phyloP scores from a whole-genome alignment of 2,888 invertebrate species.

The Apotomis turbidana region DNA sequence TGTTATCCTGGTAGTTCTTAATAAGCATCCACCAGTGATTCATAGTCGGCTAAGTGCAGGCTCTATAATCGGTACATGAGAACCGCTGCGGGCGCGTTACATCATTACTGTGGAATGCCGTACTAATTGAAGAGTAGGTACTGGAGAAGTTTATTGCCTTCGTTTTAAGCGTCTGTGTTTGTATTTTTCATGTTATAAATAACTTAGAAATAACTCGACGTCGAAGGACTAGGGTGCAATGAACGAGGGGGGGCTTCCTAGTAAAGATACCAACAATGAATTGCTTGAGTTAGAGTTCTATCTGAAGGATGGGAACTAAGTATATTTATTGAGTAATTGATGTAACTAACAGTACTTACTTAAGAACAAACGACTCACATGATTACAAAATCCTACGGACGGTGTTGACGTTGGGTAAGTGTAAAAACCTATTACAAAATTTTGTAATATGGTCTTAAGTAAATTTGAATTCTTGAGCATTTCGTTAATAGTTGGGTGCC shows the following conservation, averaged over 20 bases:
- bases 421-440: slow-evolving; percentile 31
- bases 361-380: slow-evolving; percentile 1
- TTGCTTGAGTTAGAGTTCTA: not conserved
- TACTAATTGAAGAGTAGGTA: slow-evolving; percentile 57
- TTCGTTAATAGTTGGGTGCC: not conserved
- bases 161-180: slow-evolving; percentile 41
- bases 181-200: slow-evolving; percentile 38
- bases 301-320: not conserved
- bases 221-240: slow-evolving; percentile 7
- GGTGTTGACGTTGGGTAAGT: slow-evolving; percentile 27
- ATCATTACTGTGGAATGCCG: slow-evolving; percentile 66
- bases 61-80: slow-evolving; percentile 48
- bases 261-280: not conserved
- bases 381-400: slow-evolving; percentile 17
- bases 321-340: slow-evolving; percentile 5
- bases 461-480: slow-evolving; percentile 26
- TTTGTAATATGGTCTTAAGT: slow-evolving; percentile 16
- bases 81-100: slow-evolving; percentile 53
- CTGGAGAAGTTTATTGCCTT: slow-evolving; percentile 52
- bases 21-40: slow-evolving; percentile 37
- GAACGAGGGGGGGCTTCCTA: not conserved
- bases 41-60: slow-evolving; percentile 48
- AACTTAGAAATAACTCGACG: slow-evolving; percentile 16
- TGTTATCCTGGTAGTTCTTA: slow-evolving; percentile 39
- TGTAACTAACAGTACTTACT: slow-evolving; percentile 1